phyloP scores from a whole-genome alignment of 2,113 vertebrate genomes.

The Heliornis fulica region DNA sequence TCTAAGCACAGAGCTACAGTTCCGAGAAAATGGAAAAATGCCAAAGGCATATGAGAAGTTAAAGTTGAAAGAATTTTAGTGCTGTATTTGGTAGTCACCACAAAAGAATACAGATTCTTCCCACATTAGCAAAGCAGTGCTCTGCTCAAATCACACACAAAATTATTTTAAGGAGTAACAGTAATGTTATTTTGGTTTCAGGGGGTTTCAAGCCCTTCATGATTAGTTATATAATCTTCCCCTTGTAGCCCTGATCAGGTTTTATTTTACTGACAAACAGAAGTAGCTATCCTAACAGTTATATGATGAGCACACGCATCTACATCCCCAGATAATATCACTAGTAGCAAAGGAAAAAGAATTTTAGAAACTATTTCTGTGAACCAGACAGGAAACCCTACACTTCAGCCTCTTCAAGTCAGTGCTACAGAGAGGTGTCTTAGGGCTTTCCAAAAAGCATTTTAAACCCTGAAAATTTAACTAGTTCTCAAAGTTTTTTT shows the following conservation, averaged over 20 bases:
- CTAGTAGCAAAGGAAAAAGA: not conserved
- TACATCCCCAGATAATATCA: not conserved
- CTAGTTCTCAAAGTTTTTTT: not conserved
- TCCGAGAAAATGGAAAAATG: not conserved
- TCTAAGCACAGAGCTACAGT: not conserved
- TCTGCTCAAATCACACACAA: not conserved
- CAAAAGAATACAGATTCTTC: not conserved
- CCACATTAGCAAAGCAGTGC: not conserved
- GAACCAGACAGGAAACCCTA: slow-evolving; percentile 34
- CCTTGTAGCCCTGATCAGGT: not conserved
- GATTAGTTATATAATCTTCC: not conserved
- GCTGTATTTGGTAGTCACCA: not conserved
- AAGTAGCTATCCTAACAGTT: not conserved
- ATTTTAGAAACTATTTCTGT: not conserved
- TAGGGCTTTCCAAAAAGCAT: not conserved
- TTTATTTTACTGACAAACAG: not conserved
- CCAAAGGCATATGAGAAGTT: not conserved
- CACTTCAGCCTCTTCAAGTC: not conserved
- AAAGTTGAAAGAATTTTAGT: not conserved
- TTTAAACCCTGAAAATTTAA: not conserved
- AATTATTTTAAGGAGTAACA: not conserved
- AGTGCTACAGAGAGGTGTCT: not conserved
- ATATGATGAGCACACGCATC: not conserved
- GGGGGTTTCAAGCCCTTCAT: not conserved
- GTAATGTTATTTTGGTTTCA: not conserved